These are phyloP conservation scores for Pasiphila rectangulata DNA, from an alignment of 2,888 invertebrate species.

Conservation along the genomic window DNA sequence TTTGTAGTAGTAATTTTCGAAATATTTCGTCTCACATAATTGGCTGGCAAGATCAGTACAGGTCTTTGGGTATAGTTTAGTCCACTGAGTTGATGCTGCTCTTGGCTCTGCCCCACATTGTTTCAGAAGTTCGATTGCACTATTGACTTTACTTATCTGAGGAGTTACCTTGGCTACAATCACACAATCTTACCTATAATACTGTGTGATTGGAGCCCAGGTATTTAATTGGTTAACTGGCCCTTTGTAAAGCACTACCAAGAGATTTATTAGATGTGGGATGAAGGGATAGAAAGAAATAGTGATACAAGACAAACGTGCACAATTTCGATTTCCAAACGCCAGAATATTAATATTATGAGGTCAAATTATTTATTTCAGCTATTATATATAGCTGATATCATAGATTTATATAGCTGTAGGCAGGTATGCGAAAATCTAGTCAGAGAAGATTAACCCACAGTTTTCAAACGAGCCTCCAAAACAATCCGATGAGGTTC, in stretches of 20 bases:
- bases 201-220: background rate
- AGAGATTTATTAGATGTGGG: no score
- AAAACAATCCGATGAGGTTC: conserved; percentile 47
- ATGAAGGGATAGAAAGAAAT: no score
- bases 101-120: conserved; percentile 50
- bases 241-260: no score
- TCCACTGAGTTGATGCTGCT: conserved; percentile 53
- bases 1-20: conserved; percentile 53
- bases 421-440: no score
- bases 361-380: no score
- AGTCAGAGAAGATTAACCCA: conserved; percentile 31
- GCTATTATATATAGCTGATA: no score
- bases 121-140: conserved; percentile 59
- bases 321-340: no score
- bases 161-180: background rate
- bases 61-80: conserved; percentile 53
- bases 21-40: conserved; percentile 48
- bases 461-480: conserved; percentile 31
- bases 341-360: no score
- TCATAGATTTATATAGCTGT: no score
- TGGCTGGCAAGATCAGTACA: conserved; percentile 59
- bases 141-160: conserved; percentile 60
- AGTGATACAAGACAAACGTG: no score
- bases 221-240: background rate
- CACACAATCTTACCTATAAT: background rate